Percentiles rank a stretch among this genome's conserved stretches.
phyloP scores from a whole-genome alignment of 2,797 vertebrate genomes.

The Limnodromus scolopaceus region DNA sequence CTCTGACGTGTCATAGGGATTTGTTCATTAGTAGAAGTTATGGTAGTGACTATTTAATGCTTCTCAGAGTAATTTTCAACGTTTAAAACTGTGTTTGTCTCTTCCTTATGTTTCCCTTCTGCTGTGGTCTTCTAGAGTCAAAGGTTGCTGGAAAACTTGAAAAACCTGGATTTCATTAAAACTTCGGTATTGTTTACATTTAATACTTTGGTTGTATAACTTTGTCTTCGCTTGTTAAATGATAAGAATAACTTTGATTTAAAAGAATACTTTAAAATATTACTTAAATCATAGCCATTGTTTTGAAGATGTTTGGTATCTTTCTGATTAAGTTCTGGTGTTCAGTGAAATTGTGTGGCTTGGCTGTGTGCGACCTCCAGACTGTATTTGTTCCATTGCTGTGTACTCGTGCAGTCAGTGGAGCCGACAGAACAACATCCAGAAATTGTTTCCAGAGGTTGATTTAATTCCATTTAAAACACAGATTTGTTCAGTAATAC shows the following conservation, averaged over 20 bases:
- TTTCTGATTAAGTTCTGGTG: not conserved
- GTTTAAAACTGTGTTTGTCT: not conserved
- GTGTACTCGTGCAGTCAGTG: not conserved
- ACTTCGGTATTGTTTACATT: conserved; percentile 84
- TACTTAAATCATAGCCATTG: not conserved
- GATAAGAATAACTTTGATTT: not conserved
- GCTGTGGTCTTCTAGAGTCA: conserved; percentile 85
- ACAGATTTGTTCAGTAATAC: not conserved
- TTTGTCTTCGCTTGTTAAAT: not conserved
- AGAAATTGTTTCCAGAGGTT: not conserved
- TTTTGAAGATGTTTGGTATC: not conserved
- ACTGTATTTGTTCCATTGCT: not conserved
- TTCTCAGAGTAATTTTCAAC: not conserved
- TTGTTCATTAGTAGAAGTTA: not conserved
- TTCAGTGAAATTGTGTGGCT: not conserved
- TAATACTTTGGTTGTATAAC: not conserved
- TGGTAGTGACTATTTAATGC: not conserved
- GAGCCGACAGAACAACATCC: not conserved
- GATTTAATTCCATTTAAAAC: not conserved
- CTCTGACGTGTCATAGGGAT: fast-evolving
- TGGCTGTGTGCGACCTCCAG: not conserved
- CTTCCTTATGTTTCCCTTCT: not conserved
- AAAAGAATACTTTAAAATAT: not conserved
- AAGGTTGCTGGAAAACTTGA: conserved; percentile 88
- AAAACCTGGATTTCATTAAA: conserved; percentile 88